phyloP scores from a whole-genome alignment of 2,888 invertebrate species.

The Cephus pygmeus region DNA sequence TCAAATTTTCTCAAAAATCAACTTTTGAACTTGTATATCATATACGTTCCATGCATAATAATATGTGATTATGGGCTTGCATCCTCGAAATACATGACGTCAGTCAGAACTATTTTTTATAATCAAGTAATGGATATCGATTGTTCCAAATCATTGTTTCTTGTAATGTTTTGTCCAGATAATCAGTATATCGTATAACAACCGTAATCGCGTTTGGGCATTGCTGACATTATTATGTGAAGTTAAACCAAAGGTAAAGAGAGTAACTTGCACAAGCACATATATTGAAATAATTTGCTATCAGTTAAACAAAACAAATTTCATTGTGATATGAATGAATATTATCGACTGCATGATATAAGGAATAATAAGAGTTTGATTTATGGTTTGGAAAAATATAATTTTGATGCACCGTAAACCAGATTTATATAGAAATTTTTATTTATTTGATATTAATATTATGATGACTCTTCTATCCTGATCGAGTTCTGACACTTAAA shows the following conservation, averaged over 20 bases:
- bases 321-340: background rate
- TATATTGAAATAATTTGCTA: background rate
- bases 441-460: conserved; percentile 9
- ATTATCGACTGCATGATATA: background rate
- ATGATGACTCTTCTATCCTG: conserved; percentile 2
- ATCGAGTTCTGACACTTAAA: background rate
- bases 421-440: background rate
- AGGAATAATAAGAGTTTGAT: background rate
- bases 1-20: background rate
- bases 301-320: background rate
- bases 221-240: conserved; percentile 9
- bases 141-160: background rate
- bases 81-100: conserved; percentile 11
- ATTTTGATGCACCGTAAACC: background rate
- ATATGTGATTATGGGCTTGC: too few relatives aligned
- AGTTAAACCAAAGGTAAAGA: conserved; percentile 17
- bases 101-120: conserved; percentile 13
- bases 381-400: background rate
- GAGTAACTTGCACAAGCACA: conserved; percentile 1
- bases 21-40: background rate
- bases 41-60: too few relatives aligned
- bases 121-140: conserved; percentile 9
- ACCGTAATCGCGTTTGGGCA: conserved; percentile 2
- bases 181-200: background rate
- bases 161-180: background rate